Conservation (phyloP, 1,140 invertebrate genomes). For the Drosophila nigrodunni region DNA sequence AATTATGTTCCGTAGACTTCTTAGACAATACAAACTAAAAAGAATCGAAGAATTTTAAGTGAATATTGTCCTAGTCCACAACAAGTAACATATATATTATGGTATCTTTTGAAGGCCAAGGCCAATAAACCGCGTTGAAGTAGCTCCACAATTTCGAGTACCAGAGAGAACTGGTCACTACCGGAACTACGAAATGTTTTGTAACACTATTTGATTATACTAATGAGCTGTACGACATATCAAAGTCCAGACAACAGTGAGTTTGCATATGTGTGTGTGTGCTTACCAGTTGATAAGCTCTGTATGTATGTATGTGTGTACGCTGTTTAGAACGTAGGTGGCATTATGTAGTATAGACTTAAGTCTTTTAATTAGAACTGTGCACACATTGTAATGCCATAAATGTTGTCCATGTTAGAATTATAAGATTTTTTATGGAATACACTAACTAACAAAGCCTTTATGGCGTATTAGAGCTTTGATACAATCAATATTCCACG, state of each 20-base stretch:
- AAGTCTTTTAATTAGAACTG: constrained; percentile 3
- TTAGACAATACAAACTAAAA: neutral
- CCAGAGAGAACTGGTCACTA: constrained; percentile 24
- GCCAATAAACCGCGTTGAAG: constrained; percentile 15
- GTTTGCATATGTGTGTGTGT: constrained; percentile 8
- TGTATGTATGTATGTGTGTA: too few species aligned
- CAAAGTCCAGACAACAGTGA: constrained; percentile 45
- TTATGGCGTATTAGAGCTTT: constrained; percentile 15
- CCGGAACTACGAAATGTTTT: neutral
- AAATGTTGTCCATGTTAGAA: constrained; percentile 28
- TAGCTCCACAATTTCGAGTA: constrained; percentile 8
- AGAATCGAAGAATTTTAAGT: neutral
- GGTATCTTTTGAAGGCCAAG: constrained; percentile 22
- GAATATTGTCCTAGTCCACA: constrained; percentile 11
- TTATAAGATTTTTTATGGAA: constrained; percentile 3
- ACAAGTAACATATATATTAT: neutral
- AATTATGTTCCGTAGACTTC: too few species aligned
- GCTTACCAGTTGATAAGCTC: constrained; percentile 33
- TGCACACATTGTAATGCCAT: neutral
- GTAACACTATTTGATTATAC: constrained; percentile 21
- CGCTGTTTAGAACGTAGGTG: constrained; percentile 15
- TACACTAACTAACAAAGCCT: constrained; percentile 10
- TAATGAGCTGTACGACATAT: constrained; percentile 38
- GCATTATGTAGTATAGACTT: constrained; percentile 10
- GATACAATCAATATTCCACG: constrained; percentile 18